Base-by-base conservation (phyloP, 2,888 invertebrate species). In the Cerastoderma edule region DNA sequence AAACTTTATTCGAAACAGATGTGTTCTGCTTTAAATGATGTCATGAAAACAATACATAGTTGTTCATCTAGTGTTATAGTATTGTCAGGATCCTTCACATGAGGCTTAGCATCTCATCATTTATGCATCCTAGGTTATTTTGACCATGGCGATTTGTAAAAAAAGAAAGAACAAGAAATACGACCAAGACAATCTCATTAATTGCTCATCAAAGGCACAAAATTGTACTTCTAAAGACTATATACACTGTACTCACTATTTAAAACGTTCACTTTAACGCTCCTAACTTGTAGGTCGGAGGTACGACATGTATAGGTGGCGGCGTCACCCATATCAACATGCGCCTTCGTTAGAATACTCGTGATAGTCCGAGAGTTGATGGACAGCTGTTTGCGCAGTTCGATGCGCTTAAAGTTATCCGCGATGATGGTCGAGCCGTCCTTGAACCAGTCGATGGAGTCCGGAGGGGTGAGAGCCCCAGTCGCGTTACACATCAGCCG, bases 251-350 rank as follows among this genome's bases (percentile, higher is more conserved):
- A 86, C 89, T 85, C 83, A 89, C 89, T 87, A 71, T 88, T 87
- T 73, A 89, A 74, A 35, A 89, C 85, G 69, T 85, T 84, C 16
- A 89, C 86, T 67, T 83, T 85, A 32, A 82, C 80, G 70, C 85
- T 87, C 48, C 83, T 83, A 27, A 87, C 85, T 71, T 88, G 83
- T 13, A 70, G 63, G 60, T 85, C 81, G 8, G 88, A 85, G n/a
- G 85, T 85, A 48, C 88, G 75, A 74, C 89, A 89, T 22, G 86
- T 84, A 70, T 89, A 89, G 6, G 84, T 88, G 13, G 88, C 89
- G 0, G 85, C 81, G 60, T 89, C 89, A 6, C 63, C 56, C 88
- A 88, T 87, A 8, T 65, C 75, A 30, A 83, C 76, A 24, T 80
- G 72, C 39, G 78, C 60, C 24, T 87, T 85, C 53, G 81, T 75